A percentile compares a stretch with the other conserved stretches of the same genome.
These are phyloP conservation scores for Aphelinus atriplicis DNA, from an alignment of 1,140 invertebrate genomes.

Conservation along the genomic window DNA sequence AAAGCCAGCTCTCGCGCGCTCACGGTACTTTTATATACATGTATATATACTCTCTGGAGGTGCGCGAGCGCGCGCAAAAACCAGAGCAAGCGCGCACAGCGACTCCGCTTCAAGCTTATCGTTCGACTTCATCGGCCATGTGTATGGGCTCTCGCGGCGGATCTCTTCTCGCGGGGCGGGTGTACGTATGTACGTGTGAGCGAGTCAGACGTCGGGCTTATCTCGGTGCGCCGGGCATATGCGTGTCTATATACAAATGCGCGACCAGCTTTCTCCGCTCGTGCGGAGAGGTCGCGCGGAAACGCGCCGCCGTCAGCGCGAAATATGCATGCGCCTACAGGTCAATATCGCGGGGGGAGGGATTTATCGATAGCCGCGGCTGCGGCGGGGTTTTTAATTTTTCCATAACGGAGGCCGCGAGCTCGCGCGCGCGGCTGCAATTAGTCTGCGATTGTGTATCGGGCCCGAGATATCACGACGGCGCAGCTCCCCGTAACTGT, in stretches of 20 bases:
- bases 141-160: not conserved
- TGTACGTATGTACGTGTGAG: no score
- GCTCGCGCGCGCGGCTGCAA: not conserved
- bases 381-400: not conserved
- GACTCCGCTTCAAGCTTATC: not conserved
- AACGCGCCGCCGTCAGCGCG: not conserved
- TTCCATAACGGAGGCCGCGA: not conserved
- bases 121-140: not conserved
- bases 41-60: no score
- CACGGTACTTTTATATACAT: no score
- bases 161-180: not conserved
- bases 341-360: not conserved
- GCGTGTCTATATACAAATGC: not conserved
- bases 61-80: no score
- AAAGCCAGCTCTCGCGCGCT: no score
- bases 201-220: not conserved
- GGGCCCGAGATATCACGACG: no score
- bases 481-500: no score
- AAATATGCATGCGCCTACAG: conserved; percentile 19
- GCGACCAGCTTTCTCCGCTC: conserved; percentile 21
- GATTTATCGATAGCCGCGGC: conserved; percentile 13
- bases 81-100: no score
- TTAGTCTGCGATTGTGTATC: not conserved
- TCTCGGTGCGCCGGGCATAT: not conserved
- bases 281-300: not conserved